These are phyloP conservation scores for Orchesellides sinensis DNA, from an alignment of 2,888 invertebrate species.

Conservation along the genomic window DNA sequence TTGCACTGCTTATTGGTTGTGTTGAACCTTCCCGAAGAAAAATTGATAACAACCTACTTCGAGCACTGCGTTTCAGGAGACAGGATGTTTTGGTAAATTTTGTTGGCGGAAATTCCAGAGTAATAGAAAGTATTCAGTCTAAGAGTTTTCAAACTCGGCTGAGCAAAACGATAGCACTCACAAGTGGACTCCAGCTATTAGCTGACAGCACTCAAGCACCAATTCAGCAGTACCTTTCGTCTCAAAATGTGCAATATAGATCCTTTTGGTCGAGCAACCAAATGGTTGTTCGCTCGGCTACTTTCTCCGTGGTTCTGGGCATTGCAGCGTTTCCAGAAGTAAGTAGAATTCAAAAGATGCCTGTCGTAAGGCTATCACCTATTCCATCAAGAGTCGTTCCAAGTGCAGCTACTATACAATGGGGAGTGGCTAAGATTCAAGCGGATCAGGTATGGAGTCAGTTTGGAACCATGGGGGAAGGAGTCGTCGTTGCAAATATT, in stretches of 20 bases:
- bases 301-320: constrained; percentile 4
- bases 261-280: constrained; percentile 45
- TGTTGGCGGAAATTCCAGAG: constrained; percentile 2
- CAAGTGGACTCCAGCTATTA: neutral
- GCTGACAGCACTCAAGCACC: neutral
- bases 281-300: constrained; percentile 16
- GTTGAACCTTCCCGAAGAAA: no score
- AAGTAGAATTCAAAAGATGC: constrained; percentile 27
- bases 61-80: neutral
- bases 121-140: neutral
- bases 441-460: constrained; percentile 30
- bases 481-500: constrained; percentile 34
- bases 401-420: neutral
- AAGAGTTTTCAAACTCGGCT: neutral
- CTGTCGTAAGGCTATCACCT: constrained; percentile 5
- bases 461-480: constrained; percentile 1
- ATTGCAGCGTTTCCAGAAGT: constrained; percentile 30
- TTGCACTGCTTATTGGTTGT: no score
- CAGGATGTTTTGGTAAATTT: constrained; percentile 22
- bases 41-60: neutral
- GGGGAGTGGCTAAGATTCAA: constrained; percentile 33
- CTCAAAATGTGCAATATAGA: neutral
- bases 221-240: neutral
- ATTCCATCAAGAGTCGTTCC: neutral
- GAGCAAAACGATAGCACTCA: constrained; percentile 3